Evolutionary conservation across 2,888 invertebrate species (phyloP).

Genomic region (Abscondita cerata): DNA sequence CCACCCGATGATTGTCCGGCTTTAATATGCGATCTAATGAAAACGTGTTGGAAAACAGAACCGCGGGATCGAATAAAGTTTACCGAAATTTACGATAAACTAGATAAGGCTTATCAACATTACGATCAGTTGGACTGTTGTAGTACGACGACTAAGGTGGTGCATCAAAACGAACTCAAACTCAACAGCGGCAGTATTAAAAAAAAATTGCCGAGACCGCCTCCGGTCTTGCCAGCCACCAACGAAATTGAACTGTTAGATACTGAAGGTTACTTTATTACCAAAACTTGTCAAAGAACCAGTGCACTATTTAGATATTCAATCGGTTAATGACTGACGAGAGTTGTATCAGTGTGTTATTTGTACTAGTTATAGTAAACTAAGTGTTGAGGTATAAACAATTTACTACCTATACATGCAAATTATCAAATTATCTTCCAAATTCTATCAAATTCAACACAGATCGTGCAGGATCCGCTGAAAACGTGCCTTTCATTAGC

Average conservation of each 20-base stretch:
- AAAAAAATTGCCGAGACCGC: conserved; percentile 60
- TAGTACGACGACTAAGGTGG: conserved; percentile 34
- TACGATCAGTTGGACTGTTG: neutral
- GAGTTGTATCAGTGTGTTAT: too few relatives aligned
- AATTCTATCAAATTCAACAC: too few relatives aligned
- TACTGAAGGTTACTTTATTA: conserved; percentile 72
- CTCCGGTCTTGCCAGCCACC: conserved; percentile 50
- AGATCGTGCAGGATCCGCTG: too few relatives aligned
- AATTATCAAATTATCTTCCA: too few relatives aligned
- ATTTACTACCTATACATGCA: too few relatives aligned
- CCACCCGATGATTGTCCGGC: conserved; percentile 81
- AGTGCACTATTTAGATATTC: conserved; percentile 51
- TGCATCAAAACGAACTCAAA: conserved; percentile 41
- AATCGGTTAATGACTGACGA: neutral
- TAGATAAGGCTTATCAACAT: conserved; percentile 59
- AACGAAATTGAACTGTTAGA: conserved; percentile 64
- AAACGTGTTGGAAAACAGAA: conserved; percentile 81
- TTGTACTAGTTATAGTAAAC: too few relatives aligned
- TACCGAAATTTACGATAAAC: conserved; percentile 70
- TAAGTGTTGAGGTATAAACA: too few relatives aligned
- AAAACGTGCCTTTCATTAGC: too few relatives aligned
- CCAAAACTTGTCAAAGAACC: conserved; percentile 57
- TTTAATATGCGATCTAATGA: conserved; percentile 77
- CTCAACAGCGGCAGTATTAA: conserved; percentile 45
- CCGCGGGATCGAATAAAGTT: conserved; percentile 79